These are phyloP conservation scores for Perca fluviatilis DNA, from an alignment of 2,113 vertebrate species.

Conservation along the genomic window DNA sequence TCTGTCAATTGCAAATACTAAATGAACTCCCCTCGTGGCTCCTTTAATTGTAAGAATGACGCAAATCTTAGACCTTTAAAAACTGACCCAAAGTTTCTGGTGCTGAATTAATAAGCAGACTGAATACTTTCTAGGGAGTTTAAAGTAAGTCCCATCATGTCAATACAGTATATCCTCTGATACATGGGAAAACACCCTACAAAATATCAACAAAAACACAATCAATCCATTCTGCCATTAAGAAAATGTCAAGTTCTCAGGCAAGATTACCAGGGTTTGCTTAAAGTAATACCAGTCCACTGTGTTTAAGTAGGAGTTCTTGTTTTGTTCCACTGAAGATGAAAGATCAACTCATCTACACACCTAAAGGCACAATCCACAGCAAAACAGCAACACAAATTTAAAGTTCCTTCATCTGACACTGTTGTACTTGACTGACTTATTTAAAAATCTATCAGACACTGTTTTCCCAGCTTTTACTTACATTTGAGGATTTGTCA, in stretches of 20 bases:
- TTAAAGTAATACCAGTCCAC: background rate
- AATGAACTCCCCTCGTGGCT: background rate
- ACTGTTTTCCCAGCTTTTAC: background rate
- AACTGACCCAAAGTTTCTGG: background rate
- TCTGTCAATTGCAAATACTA: background rate
- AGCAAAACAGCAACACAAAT: background rate
- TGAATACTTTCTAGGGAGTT: background rate
- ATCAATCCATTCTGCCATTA: slow-evolving; percentile 36
- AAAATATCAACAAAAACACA: slow-evolving; percentile 14
- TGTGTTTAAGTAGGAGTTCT: background rate
- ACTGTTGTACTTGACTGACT: background rate
- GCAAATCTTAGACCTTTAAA: background rate
- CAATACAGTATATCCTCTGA: background rate
- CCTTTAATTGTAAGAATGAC: background rate
- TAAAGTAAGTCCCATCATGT: background rate
- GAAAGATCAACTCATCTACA: slow-evolving; percentile 3
- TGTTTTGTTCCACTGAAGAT: slow-evolving; percentile 1
- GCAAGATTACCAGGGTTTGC: background rate
- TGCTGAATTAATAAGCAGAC: slow-evolving; percentile 20
- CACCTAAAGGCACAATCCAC: background rate
- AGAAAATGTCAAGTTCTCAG: slow-evolving; percentile 30
- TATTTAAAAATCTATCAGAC: background rate
- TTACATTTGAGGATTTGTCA: background rate
- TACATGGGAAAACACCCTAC: background rate
- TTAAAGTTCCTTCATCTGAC: background rate